phyloP scores from a whole-genome alignment of 1,140 invertebrate genomes.

The Adelges cooleyi region DNA sequence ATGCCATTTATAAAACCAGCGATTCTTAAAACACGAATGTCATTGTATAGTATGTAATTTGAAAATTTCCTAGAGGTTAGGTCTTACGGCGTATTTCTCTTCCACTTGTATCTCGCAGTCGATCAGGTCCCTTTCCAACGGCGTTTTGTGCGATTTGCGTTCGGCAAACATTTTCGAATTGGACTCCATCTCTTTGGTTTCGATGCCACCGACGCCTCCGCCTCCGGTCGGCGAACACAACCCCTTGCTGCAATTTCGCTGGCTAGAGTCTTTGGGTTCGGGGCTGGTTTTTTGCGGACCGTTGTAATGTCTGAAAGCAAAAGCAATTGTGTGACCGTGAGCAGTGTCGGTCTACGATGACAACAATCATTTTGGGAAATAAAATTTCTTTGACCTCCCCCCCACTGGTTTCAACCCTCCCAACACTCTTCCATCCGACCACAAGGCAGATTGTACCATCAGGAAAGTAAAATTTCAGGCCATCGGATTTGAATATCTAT shows the following conservation, averaged over 20 bases:
- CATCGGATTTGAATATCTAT: too few relatives aligned
- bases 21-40: neutral
- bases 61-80: too few relatives aligned
- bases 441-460: too few relatives aligned
- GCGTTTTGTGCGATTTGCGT: constrained; percentile 37
- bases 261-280: constrained; percentile 75
- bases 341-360: too few relatives aligned
- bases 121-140: neutral
- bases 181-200: constrained; percentile 79
- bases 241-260: constrained; percentile 62
- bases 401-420: too few relatives aligned
- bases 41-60: too few relatives aligned
- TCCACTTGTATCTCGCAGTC: constrained; percentile 10
- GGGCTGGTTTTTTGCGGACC: constrained; percentile 77
- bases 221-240: constrained; percentile 56
- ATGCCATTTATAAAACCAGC: too few relatives aligned
- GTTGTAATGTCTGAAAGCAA: constrained; percentile 64
- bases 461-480: too few relatives aligned
- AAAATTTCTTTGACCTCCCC: too few relatives aligned
- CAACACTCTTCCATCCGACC: too few relatives aligned
- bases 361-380: too few relatives aligned
- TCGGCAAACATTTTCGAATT: constrained; percentile 74
- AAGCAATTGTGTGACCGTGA: too few relatives aligned
- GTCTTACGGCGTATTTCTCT: constrained; percentile 15
- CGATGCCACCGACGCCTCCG: constrained; percentile 33